Base-by-base conservation (phyloP, 2,797 vertebrate genomes). In the Pipistrellus pipistrellus region DNA sequence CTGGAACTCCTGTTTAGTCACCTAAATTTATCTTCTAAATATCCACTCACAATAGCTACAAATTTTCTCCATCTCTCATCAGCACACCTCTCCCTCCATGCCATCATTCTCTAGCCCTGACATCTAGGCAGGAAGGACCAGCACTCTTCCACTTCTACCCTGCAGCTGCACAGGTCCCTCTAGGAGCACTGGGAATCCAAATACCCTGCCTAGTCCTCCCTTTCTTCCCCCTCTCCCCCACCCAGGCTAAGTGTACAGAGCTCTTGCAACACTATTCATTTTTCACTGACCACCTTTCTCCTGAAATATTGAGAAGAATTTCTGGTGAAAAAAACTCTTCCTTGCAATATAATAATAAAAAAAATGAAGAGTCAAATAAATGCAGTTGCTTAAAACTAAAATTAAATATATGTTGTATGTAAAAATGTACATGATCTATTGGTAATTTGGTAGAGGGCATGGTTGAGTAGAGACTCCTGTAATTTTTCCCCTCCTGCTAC, bases 381-480 rank as follows among this genome's bases (percentile, higher is more conserved):
- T 84, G 55, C 12, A 92, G 51, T 85, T 81, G 27, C 68, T 92
- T 88, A 38, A 92, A 78, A 62, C 57, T 84, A 84, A 90, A 88
- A 68, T 68, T 78, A 82, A 91, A 73, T 51, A 69, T 59, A n/a
- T 20, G 4, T 17, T 51, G 14, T 62, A 44, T 57, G 44, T 53
- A 85, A 89, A 93, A 88, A 71, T 44, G 78, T 30, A 64, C 2
- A 38, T 41, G 55, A 68, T 53, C 32, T 46, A 30, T 48, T 71
- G 72, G 59, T 87, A 57, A 71, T 62, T 80, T 69, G n/a, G 55
- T 69, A 51, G 66, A 96, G 35, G 11, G 17, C 18, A 38, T n/a
- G 66, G 4, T 4, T 89, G 6, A 8, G 81, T 44, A 85, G 35
- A 83, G 30, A 80, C 53, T 85, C 27, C 30, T 62, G 2, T 51